Evolutionary conservation across 2,888 invertebrate species (phyloP).

Genomic region (Torymus aiolomorphi): DNA sequence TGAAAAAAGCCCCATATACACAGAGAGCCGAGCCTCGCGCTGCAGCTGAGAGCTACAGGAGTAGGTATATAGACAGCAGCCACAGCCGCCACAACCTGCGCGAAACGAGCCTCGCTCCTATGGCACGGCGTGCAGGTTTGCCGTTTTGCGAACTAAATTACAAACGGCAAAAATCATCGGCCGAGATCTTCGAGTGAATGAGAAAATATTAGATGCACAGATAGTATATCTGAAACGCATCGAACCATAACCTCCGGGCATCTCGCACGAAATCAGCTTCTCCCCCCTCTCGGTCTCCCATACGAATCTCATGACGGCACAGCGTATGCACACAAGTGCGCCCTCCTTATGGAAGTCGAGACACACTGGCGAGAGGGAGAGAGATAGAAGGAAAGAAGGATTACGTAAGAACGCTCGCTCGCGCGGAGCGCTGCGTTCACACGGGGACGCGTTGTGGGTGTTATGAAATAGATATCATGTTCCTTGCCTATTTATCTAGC

Average conservation of each 20-base stretch:
- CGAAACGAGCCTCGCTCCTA: neutral
- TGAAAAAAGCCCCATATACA: conserved; percentile 24
- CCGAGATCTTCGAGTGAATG: conserved; percentile 55
- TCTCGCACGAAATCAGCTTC: conserved; percentile 50
- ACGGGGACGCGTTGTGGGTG: conserved; percentile 73
- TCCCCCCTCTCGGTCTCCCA: conserved; percentile 9
- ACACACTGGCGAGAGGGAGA: conserved; percentile 5
- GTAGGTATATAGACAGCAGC: neutral
- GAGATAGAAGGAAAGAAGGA: conserved; percentile 7
- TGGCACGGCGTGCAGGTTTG: neutral
- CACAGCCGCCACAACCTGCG: neutral
- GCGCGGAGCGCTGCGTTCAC: conserved; percentile 69
- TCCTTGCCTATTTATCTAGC: conserved; percentile 65
- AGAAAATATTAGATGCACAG: conserved; percentile 57
- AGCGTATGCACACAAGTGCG: conserved; percentile 46
- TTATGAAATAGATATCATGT: conserved; percentile 75
- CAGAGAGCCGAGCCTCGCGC: too few relatives aligned
- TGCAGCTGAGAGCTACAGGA: too few relatives aligned
- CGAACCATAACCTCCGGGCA: conserved; percentile 54
- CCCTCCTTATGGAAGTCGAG: conserved; percentile 42
- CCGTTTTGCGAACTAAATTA: conserved; percentile 51
- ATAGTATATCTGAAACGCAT: conserved; percentile 55
- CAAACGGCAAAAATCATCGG: conserved; percentile 57
- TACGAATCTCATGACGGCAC: conserved; percentile 58
- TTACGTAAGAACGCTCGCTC: conserved; percentile 46